These are phyloP conservation scores for Thomomys bottae DNA, from an alignment of 2,113 vertebrate species.

Conservation along the genomic window DNA sequence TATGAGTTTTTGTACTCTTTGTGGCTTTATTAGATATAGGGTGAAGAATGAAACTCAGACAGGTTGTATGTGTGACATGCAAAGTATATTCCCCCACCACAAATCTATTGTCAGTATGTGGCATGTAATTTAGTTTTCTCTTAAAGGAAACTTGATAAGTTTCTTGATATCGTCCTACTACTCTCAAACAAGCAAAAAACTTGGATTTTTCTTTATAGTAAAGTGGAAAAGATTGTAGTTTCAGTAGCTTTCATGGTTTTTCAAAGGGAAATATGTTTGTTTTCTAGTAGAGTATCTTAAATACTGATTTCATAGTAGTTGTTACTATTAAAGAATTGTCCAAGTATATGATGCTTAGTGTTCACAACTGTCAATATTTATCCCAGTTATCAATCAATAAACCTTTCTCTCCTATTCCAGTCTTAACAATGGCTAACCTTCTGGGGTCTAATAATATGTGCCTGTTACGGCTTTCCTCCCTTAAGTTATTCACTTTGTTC, in stretches of 20 bases:
- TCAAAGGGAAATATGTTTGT: neutral
- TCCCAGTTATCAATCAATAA: neutral
- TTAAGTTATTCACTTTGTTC: neutral
- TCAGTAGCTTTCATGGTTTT: neutral
- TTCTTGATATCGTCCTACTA: conserved; percentile 14
- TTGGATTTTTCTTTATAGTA: neutral
- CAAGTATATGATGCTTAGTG: neutral
- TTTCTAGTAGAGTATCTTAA: neutral
- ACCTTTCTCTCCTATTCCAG: neutral
- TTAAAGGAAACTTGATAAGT: conserved; percentile 30
- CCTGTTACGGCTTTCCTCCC: neutral
- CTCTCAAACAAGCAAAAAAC: conserved; percentile 39
- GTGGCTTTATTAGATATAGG: neutral
- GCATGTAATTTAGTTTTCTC: conserved; percentile 44
- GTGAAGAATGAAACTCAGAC: neutral
- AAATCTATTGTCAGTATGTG: neutral
- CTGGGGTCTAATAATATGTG: neutral
- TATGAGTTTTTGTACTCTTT: conserved; percentile 1
- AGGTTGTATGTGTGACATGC: neutral
- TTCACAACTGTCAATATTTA: neutral
- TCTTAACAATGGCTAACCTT: neutral
- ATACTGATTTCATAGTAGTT: neutral
- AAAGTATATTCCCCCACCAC: neutral
- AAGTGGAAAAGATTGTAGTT: neutral
- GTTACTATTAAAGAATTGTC: neutral